Base-by-base conservation (phyloP, 2,113 vertebrate species). In the Stegostoma tigrinum region DNA sequence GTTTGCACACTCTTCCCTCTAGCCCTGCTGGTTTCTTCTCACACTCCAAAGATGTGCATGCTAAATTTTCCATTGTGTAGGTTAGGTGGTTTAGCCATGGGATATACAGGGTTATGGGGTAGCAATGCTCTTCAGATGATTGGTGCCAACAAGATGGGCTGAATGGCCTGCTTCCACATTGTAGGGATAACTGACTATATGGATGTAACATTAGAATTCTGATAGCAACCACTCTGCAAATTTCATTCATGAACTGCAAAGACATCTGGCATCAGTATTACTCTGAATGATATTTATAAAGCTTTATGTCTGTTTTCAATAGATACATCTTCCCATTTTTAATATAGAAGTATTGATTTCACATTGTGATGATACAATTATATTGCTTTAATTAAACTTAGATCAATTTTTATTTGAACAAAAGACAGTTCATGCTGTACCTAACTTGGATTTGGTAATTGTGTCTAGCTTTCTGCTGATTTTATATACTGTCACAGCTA, bases 271-370 rank as follows among this genome's bases (percentile, higher is more conserved):
- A 83, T 42, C 80, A 64, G 64, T 34, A n/a, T 83, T 83, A 83
- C 80, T 83, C 38, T 61, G 30, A 30, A 17, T 61, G 87, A 61
- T 91, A 91, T n/a, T 64, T 19, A 91, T 61, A 14, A 61, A 90
- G 52, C 3, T 61, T 8, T 7, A 83, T 23, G 89, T 61, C 30
- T 67, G 64, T 93, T 66, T 64, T 38, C 89, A 93, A 86, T 21
- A 64, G 30, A 91, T 64, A 21, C n/a, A 34, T 93, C 34, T 83
- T 45, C 80, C 17, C 19, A 21, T 2, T 66, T 93, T 23, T 64
- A 90, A 90, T 93, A 93, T 93, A 17, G 38, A 93, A 38, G 15
- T 45, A 91, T 91, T 91, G 89, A 93, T 66, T 93, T 38, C 89
- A 38, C 61, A 66, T 93, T 66, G 45, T 48, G 12, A 23, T 93